Percentiles rank a stretch among this genome's conserved stretches.
Conservation (phyloP, 2,888 invertebrate species). For the Polyommatus icarus region DNA sequence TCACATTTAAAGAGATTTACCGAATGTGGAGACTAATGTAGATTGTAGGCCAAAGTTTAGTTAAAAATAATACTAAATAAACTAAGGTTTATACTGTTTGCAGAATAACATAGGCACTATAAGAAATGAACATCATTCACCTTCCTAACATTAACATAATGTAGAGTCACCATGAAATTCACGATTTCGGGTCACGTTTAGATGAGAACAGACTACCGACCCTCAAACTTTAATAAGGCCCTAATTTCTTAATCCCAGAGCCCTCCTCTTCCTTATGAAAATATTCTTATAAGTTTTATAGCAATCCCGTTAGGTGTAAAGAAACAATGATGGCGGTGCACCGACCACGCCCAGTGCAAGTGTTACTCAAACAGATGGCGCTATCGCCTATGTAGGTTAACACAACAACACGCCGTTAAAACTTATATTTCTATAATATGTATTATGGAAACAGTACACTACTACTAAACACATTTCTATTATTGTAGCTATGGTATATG, state of each 20-base stretch:
- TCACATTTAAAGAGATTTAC: no score
- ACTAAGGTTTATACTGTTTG: no score
- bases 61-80: no score
- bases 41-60: no score
- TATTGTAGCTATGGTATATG: no score
- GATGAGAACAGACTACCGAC: no score
- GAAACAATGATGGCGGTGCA: constrained; percentile 45
- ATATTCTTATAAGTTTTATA: neutral
- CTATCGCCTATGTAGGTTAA: constrained; percentile 72
- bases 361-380: constrained; percentile 60
- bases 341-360: constrained; percentile 60
- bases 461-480: neutral
- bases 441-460: constrained; percentile 22
- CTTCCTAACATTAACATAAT: no score
- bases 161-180: no score
- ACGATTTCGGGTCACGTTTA: no score
- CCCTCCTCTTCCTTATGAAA: neutral
- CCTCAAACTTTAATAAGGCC: neutral
- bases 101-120: no score
- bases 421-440: constrained; percentile 49
- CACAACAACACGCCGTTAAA: constrained; percentile 66
- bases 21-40: no score
- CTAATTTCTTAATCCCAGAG: neutral
- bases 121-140: no score
- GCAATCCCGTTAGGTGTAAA: neutral